phyloP scores from a whole-genome alignment of 1,140 invertebrate species.

The Penaeus japonicus region DNA sequence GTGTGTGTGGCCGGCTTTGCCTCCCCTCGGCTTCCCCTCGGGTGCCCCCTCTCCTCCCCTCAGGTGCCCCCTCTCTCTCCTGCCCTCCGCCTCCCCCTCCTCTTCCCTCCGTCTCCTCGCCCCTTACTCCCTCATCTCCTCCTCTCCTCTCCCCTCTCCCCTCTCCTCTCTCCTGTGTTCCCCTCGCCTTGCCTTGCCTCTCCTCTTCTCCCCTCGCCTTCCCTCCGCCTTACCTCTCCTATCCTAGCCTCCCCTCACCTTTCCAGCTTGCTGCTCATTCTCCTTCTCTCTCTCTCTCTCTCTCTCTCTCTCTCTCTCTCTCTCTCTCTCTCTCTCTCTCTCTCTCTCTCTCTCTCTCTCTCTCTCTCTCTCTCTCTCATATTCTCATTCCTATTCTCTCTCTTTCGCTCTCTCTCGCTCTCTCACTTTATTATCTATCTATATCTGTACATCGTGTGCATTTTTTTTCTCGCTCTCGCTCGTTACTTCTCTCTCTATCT shows the following conservation, averaged over 20 bases:
- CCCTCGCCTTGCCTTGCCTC: slow-evolving; percentile 18
- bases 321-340: neutral
- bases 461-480: no score
- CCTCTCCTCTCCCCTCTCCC: neutral
- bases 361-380: neutral
- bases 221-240: neutral
- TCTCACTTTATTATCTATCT: no score
- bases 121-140: neutral
- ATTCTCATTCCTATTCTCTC: neutral
- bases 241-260: neutral
- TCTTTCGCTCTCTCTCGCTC: neutral
- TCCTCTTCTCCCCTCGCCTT: neutral
- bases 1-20: neutral
- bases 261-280: neutral
- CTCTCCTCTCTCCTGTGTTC: no score
- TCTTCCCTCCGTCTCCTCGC: neutral
- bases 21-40: neutral
- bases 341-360: neutral
- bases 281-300: neutral
- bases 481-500: no score
- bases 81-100: neutral
- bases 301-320: neutral
- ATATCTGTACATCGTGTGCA: no score
- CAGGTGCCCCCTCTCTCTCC: neutral
- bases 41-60: neutral